Evolutionary conservation across 2,888 invertebrate species (phyloP).

Genomic region (Ormyrus thymus): DNA sequence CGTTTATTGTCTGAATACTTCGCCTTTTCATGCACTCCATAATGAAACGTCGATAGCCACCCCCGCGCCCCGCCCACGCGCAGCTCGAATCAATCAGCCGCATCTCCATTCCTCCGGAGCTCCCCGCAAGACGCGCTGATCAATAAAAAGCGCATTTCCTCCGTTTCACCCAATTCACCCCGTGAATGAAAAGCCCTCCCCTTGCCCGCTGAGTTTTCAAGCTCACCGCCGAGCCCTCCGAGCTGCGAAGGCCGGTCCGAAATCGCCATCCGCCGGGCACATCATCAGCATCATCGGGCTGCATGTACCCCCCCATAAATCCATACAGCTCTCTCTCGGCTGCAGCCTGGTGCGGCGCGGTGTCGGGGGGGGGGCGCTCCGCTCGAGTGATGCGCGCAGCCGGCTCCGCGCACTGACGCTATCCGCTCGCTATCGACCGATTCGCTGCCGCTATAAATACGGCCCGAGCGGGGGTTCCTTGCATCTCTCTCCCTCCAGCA

Average conservation of each 20-base stretch:
- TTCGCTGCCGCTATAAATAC: constrained; percentile 72
- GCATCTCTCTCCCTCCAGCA: constrained; percentile 8
- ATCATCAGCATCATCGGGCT: background rate
- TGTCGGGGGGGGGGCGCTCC: constrained; percentile 9
- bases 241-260: background rate
- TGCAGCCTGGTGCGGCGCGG: background rate
- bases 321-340: background rate
- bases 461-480: constrained; percentile 64
- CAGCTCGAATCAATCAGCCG: no score
- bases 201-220: background rate
- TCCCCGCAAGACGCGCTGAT: no score
- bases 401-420: constrained; percentile 70
- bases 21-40: no score
- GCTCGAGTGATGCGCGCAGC: constrained; percentile 50
- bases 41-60: background rate
- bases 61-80: background rate
- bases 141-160: no score
- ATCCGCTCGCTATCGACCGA: constrained; percentile 69
- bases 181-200: no score
- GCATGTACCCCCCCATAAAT: background rate
- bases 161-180: no score
- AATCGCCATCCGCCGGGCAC: constrained; percentile 25
- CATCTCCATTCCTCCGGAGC: no score
- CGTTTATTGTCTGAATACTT: no score
- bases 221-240: background rate